Evolutionary conservation across 2,888 invertebrate genomes (phyloP).

Genomic region (Micoletzkya japonica): DNA sequence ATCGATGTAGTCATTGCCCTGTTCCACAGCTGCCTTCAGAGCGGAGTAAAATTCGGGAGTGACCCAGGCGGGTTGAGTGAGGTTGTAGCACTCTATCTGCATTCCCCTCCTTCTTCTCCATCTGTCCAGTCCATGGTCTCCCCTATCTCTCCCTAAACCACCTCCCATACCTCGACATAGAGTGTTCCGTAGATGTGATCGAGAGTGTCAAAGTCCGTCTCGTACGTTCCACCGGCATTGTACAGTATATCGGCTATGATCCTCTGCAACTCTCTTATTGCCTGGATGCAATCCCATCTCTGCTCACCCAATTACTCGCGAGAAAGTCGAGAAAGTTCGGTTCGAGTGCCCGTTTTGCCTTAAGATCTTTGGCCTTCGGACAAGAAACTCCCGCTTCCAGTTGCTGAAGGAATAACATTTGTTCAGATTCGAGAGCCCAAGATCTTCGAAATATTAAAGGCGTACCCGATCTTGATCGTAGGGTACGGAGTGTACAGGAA

Average conservation of each 20-base stretch:
- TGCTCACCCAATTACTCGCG: constrained; percentile 16
- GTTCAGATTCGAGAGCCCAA: not conserved
- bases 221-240: constrained; percentile 1
- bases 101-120: not conserved
- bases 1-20: constrained; percentile 12
- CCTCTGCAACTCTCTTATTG: not conserved
- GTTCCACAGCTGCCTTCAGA: constrained; percentile 9
- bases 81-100: constrained; percentile 14
- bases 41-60: constrained; percentile 13
- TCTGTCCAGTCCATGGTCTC: not conserved
- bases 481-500: constrained; percentile 18
- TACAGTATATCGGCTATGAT: not conserved
- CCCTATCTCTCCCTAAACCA: not conserved
- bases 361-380: no score
- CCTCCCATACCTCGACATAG: constrained; percentile 7
- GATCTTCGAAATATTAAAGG: not conserved
- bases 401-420: constrained; percentile 1
- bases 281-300: not conserved
- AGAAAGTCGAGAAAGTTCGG: constrained; percentile 10
- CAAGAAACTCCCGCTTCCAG: constrained; percentile 25
- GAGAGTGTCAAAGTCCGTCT: not conserved
- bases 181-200: not conserved
- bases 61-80: constrained; percentile 12
- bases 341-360: constrained; percentile 9
- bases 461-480: constrained; percentile 23